Conservation (phyloP, 2,888 invertebrate species). For the Loripinus fragilis region DNA sequence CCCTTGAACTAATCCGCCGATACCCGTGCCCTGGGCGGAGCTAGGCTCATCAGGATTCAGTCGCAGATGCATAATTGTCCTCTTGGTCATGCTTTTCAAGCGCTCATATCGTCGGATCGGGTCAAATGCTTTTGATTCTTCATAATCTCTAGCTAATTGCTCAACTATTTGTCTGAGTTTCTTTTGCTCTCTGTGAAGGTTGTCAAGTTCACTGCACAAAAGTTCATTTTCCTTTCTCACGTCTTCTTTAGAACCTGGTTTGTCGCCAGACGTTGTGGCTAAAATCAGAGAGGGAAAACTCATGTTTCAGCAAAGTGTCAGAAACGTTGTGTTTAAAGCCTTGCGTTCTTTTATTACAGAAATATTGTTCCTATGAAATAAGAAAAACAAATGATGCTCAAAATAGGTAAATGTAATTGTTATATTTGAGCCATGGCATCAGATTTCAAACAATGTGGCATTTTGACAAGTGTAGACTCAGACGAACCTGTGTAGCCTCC, state of each 20-base stretch:
- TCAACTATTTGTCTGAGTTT: conserved; percentile 75
- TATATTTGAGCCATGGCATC: too few relatives aligned
- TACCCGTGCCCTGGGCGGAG: conserved; percentile 41
- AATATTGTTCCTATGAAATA: too few relatives aligned
- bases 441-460: too few relatives aligned
- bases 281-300: conserved; percentile 65
- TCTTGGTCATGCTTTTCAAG: conserved; percentile 98
- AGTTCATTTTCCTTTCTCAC: conserved; percentile 71
- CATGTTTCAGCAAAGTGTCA: conserved; percentile 45
- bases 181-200: conserved; percentile 75
- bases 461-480: too few relatives aligned
- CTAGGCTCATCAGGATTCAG: conserved; percentile 71
- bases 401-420: too few relatives aligned
- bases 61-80: conserved; percentile 77
- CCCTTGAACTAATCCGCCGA: conserved; percentile 67
- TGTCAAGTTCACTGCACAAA: conserved; percentile 72
- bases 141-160: conserved; percentile 89
- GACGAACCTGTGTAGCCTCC: too few relatives aligned
- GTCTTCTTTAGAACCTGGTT: conserved; percentile 63
- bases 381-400: too few relatives aligned
- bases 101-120: conserved; percentile 97
- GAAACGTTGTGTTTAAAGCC: too few relatives aligned
- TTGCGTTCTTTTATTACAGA: too few relatives aligned
- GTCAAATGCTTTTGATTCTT: conserved; percentile 95
- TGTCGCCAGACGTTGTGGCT: conserved; percentile 62